Evolutionary conservation across 2,113 vertebrate species (phyloP).

Genomic region (Bambusicola thoracicus): DNA sequence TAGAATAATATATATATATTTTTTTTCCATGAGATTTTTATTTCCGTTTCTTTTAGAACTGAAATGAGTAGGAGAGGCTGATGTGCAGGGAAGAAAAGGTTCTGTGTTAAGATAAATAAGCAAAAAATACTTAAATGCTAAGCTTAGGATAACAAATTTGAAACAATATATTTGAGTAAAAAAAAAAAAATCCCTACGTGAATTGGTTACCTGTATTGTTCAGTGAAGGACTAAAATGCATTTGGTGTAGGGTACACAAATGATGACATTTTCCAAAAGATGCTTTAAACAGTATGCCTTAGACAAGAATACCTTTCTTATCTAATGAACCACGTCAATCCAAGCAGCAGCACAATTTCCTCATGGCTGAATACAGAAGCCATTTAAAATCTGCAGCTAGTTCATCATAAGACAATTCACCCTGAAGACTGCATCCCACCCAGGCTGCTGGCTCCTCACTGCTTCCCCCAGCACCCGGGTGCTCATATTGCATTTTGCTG

Average conservation of each 20-base stretch:
- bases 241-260: background rate
- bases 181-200: background rate
- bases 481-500: background rate
- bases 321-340: background rate
- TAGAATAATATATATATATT: too few species aligned
- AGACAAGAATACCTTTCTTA: background rate
- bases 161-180: background rate
- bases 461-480: background rate
- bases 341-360: background rate
- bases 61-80: background rate
- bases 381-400: background rate
- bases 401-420: fast-evolving
- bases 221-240: background rate
- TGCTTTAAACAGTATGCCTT: background rate
- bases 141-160: background rate
- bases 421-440: background rate
- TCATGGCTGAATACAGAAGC: background rate
- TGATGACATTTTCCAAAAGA: background rate
- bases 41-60: background rate
- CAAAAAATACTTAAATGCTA: background rate
- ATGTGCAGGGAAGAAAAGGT: background rate
- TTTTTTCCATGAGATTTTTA: background rate
- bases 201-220: background rate
- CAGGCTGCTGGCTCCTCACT: background rate
- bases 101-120: background rate